Conservation (phyloP, 1,140 invertebrate species). For the Trichonephila clavata region DNA sequence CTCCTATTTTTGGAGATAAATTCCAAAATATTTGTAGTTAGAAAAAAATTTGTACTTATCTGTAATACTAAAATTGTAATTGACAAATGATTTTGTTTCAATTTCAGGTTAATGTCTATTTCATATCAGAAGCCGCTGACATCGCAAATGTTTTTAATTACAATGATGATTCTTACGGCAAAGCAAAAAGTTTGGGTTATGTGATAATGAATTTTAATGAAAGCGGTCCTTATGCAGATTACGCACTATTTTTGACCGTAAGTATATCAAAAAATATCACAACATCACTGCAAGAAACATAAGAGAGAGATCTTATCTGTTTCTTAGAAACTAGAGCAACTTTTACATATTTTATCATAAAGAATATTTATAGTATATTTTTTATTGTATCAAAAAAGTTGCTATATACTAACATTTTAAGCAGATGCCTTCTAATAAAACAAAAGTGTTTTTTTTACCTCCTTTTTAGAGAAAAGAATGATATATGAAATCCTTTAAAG, state of each 20-base stretch:
- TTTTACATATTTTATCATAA: too few relatives aligned
- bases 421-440: too few relatives aligned
- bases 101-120: background rate
- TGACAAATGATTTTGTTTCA: background rate
- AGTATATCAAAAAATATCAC: background rate
- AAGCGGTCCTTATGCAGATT: background rate
- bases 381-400: too few relatives aligned
- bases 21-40: too few relatives aligned
- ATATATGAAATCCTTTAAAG: too few relatives aligned
- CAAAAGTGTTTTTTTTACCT: too few relatives aligned
- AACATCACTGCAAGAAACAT: background rate
- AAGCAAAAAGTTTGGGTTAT: background rate
- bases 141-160: constrained; percentile 3
- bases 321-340: background rate
- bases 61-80: background rate
- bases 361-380: too few relatives aligned
- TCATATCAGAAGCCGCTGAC: background rate
- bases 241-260: background rate
- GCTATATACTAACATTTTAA: too few relatives aligned
- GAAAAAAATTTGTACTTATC: background rate
- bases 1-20: too few relatives aligned
- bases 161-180: background rate
- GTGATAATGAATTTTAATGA: background rate
- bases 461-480: too few relatives aligned
- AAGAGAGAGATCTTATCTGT: background rate